Evolutionary conservation across 2,888 invertebrate species (phyloP), one percentile per base, ranked within the genome.

Genomic region (Hydroisotoma schaefferi): DNA sequence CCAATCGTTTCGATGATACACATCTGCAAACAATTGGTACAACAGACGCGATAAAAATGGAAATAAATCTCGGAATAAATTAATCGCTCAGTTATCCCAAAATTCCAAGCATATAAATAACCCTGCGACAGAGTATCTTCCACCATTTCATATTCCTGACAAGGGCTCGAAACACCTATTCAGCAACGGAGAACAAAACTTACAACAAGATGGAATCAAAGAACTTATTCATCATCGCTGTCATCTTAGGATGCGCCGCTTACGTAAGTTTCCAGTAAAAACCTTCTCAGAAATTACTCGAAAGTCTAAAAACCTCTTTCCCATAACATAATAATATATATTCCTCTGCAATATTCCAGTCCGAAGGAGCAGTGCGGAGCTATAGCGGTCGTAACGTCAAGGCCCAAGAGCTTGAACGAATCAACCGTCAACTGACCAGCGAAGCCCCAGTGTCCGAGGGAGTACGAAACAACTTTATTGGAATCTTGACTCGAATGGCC

Each of bases 401-500:
- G n/a, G 22, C 4, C 6, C 12, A 15, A 8, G 43, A 43, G 12
- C 43, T 6, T 6, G 43, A 43, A 10, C 43, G 43, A 8, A 8
- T 43, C 20, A 43, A 10, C 43, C 33, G 52, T 5, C 52, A 52
- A 37, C 3, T 52, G 18, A 52, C 20, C 37, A 15, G 20, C 6
- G 52, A 52, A 52, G 52, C 18, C 5, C 52, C 52, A 29, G 52
- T 52, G 22, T 23, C 52, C 10, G 52, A 52, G 37, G 52, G 52
- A 37, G 52, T 52, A 3, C 4, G 52, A 12, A 52, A 52, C 23
- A 52, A 52, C 38, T 52, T 52, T 38, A 52, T 52, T 38, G 3
- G 5, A 4, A 25, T 52, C 25, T 27, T 52, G 4, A 37, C 52
- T 38, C 27, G 43, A 48, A 59, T 70, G 56, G 70, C 70, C 28